Conservation (phyloP, 2,113 vertebrate genomes). For the Orthochromis malagaraziensis region DNA sequence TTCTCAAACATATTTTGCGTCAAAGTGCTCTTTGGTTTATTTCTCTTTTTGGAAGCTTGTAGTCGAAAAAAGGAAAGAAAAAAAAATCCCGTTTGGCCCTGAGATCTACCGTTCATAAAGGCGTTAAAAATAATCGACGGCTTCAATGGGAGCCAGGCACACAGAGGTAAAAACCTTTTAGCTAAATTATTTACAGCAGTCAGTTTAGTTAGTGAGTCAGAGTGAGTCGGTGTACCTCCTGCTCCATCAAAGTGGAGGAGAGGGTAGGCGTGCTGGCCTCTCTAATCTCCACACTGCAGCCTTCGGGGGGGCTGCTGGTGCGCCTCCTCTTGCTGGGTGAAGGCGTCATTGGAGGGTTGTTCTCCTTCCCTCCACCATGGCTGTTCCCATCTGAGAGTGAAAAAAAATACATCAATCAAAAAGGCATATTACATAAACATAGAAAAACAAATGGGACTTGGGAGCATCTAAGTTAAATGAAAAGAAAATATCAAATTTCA, state of each 20-base stretch:
- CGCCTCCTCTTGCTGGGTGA: conserved; percentile 56
- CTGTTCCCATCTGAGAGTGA: conserved; percentile 29
- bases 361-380: conserved; percentile 54
- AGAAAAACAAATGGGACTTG: conserved; percentile 3
- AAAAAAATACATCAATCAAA: neutral
- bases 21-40: neutral
- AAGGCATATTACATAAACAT: neutral
- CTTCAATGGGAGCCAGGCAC: neutral
- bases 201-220: neutral
- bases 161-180: conserved; percentile 14
- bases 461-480: neutral
- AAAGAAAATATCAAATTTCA: neutral
- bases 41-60: neutral
- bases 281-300: conserved; percentile 53
- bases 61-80: rapidly evolving
- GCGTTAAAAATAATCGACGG: conserved; percentile 5
- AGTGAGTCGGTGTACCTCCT: conserved; percentile 38
- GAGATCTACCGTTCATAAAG: neutral
- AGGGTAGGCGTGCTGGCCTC: conserved; percentile 13
- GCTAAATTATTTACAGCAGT: conserved; percentile 26
- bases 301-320: neutral
- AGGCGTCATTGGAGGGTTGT: conserved; percentile 36
- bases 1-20: neutral
- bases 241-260: neutral
- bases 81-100: neutral